A percentile compares a stretch with the other conserved stretches of the same genome.
phyloP scores from a whole-genome alignment of 2,888 invertebrate genomes.

The Agriopis marginaria region DNA sequence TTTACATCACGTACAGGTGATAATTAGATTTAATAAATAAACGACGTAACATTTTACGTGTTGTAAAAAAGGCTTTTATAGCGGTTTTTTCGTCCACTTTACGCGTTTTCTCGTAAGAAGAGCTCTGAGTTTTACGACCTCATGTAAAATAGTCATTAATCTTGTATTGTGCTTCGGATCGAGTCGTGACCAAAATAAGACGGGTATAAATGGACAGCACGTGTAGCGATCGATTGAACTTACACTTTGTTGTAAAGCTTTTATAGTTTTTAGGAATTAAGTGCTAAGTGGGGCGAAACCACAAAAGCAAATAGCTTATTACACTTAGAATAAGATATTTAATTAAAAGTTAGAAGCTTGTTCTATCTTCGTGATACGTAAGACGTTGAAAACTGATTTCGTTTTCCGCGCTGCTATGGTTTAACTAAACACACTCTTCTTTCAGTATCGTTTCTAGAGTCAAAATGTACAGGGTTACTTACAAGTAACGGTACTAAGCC shows the following conservation, averaged over 20 bases:
- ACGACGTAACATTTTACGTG: slow-evolving; percentile 43
- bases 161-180: slow-evolving; percentile 63
- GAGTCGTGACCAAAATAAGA: slow-evolving; percentile 57
- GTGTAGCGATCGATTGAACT: slow-evolving; percentile 19
- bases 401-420: too few relatives aligned
- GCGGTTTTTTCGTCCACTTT: slow-evolving; percentile 51
- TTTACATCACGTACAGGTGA: background rate
- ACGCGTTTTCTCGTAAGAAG: slow-evolving; percentile 59
- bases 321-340: too few relatives aligned
- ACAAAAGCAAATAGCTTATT: background rate
- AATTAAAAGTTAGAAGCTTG: background rate
- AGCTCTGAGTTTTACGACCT: slow-evolving; percentile 62
- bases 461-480: too few relatives aligned
- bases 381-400: background rate
- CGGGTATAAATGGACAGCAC: slow-evolving; percentile 45
- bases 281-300: slow-evolving; percentile 1
- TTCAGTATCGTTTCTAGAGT: too few relatives aligned
- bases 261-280: background rate
- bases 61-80: slow-evolving; percentile 47
- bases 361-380: background rate
- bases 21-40: slow-evolving; percentile 36
- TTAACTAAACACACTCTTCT: too few relatives aligned
- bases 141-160: slow-evolving; percentile 71
- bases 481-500: too few relatives aligned
- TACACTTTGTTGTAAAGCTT: slow-evolving; percentile 26